Conservation (phyloP, 2,888 invertebrate genomes). For the Heliconius charithonia region DNA sequence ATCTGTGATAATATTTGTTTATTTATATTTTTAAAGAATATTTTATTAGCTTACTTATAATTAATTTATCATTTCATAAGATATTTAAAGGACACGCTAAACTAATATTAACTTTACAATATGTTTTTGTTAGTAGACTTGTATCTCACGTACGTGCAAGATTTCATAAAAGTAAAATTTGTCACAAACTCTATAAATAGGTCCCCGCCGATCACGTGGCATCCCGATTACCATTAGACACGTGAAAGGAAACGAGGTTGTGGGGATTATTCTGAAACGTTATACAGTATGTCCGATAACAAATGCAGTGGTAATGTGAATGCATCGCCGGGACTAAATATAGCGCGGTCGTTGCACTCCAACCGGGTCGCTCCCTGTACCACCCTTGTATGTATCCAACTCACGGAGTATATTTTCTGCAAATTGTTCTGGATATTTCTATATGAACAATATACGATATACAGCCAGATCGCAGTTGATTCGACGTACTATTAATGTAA, state of each 20-base stretch:
- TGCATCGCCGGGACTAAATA: conserved; percentile 74
- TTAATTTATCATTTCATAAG: too few species aligned
- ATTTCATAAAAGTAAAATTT: conserved; percentile 2
- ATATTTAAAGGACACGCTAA: too few species aligned
- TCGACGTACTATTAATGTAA: not conserved
- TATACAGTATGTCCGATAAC: conserved; percentile 54
- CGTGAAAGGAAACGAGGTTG: conserved; percentile 48
- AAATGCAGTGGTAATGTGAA: conserved; percentile 67
- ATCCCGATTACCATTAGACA: conserved; percentile 41
- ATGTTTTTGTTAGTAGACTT: too few species aligned
- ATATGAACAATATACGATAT: conserved; percentile 4
- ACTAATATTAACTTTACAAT: too few species aligned
- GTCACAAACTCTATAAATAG: conserved; percentile 35
- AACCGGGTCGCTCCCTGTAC: conserved; percentile 69
- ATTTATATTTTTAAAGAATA: not conserved
- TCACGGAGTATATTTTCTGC: conserved; percentile 26
- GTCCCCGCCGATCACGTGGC: conserved; percentile 40
- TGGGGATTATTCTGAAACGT: conserved; percentile 53
- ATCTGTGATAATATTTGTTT: not conserved
- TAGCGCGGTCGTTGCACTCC: conserved; percentile 75
- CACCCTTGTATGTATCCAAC: conserved; percentile 38
- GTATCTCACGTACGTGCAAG: not conserved
- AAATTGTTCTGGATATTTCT: conserved; percentile 34
- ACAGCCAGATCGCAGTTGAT: not conserved
- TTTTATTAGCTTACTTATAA: too few species aligned